Evolutionary conservation across 2,888 invertebrate genomes (phyloP).

Genomic region (Cheilosia pagana): DNA sequence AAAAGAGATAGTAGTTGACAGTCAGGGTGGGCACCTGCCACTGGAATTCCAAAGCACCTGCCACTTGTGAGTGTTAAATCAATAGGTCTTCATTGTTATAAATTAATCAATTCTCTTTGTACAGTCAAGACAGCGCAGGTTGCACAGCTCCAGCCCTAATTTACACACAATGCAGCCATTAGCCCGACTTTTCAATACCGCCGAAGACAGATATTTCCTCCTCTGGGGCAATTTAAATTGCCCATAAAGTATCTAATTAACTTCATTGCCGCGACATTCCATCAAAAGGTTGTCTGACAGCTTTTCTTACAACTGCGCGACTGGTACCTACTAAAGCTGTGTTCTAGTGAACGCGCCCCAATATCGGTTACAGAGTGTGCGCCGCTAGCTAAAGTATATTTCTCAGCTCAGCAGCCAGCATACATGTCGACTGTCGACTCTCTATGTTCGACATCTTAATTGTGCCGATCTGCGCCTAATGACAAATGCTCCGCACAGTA

Average conservation of each 20-base stretch:
- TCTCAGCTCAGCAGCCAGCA: no score
- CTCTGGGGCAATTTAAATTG: slow-evolving; percentile 37
- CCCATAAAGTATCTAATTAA: slow-evolving; percentile 73
- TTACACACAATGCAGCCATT: slow-evolving; percentile 69
- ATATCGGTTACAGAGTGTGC: slow-evolving; percentile 41
- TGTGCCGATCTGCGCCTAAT: slow-evolving; percentile 67
- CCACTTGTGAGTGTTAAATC: background rate
- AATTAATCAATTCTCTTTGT: background rate
- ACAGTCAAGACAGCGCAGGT: background rate
- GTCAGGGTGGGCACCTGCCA: background rate
- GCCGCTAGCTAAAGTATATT: slow-evolving; percentile 6
- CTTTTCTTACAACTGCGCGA: slow-evolving; percentile 8
- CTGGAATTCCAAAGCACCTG: background rate
- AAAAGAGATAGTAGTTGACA: background rate
- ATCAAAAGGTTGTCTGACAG: slow-evolving; percentile 43
- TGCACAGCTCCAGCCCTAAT: slow-evolving; percentile 23
- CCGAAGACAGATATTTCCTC: slow-evolving; percentile 65
- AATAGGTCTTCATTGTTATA: background rate
- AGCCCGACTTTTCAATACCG: slow-evolving; percentile 45
- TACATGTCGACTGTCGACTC: slow-evolving; percentile 11
- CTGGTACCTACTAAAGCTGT: slow-evolving; percentile 1
- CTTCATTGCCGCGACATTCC: slow-evolving; percentile 66
- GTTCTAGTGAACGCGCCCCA: slow-evolving; percentile 7
- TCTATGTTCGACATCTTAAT: slow-evolving; percentile 70
- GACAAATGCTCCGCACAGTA: slow-evolving; percentile 46